phyloP scores from a whole-genome alignment of 1,140 invertebrate genomes.

The Condylostylus longicornis region DNA sequence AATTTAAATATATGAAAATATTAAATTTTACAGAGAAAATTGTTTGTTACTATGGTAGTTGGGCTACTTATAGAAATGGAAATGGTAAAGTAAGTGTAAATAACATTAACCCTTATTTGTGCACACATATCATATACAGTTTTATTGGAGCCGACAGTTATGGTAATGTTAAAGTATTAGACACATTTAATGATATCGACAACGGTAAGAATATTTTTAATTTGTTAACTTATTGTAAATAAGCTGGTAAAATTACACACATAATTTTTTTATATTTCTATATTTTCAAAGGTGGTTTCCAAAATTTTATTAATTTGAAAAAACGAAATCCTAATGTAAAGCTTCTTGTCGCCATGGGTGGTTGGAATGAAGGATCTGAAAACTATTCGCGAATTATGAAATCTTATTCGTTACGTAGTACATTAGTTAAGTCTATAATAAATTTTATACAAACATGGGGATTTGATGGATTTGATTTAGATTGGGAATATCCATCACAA shows the following conservation, averaged over 20 bases:
- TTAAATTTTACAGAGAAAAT: conserved; percentile 34
- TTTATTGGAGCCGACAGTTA: conserved; percentile 45
- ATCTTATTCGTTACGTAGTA: no score
- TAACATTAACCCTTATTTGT: conserved; percentile 48
- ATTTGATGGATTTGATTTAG: conserved; percentile 52
- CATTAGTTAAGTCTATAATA: conserved; percentile 36
- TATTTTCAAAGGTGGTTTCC: conserved; percentile 30
- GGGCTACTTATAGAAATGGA: conserved; percentile 50
- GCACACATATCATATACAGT: conserved; percentile 55
- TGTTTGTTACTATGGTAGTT: conserved; percentile 56
- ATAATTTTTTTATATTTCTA: no score
- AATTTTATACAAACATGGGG: conserved; percentile 35
- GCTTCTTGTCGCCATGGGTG: conserved; percentile 54
- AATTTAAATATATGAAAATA: no score
- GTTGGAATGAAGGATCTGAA: conserved; percentile 58
- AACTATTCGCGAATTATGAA: conserved; percentile 50
- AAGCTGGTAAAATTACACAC: no score
- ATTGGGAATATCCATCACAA: conserved; percentile 46
- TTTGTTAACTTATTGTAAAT: no score
- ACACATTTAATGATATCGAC: conserved; percentile 42
- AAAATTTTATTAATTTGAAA: conserved; percentile 42
- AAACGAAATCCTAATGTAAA: conserved; percentile 44
- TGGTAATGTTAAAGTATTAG: conserved; percentile 37
- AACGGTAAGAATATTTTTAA: no score
- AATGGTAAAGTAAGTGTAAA: conserved; percentile 47